A percentile compares a stretch with the other conserved stretches of the same genome.
phyloP scores from a whole-genome alignment of 2,888 invertebrate species.

The Tillus elongatus region DNA sequence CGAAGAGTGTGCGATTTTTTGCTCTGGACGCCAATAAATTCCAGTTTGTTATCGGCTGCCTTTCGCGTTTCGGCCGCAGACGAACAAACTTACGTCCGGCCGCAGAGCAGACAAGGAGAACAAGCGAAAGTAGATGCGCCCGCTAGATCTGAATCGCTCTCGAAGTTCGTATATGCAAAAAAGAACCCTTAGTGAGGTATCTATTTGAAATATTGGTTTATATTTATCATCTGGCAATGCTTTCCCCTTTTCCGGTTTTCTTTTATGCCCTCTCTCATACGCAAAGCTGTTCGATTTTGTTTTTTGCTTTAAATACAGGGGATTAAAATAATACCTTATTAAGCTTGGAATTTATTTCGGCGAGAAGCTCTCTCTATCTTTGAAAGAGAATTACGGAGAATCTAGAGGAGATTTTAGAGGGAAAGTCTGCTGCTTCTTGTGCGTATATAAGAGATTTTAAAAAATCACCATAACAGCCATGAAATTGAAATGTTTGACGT shows the following conservation, averaged over 20 bases:
- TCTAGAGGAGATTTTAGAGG: too few species aligned
- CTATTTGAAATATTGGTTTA: slow-evolving; percentile 32
- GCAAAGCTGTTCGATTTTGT: slow-evolving; percentile 27
- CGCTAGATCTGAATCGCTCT: neutral
- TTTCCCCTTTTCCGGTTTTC: slow-evolving; percentile 28
- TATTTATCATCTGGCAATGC: slow-evolving; percentile 29
- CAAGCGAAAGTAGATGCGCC: neutral
- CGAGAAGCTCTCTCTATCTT: too few species aligned
- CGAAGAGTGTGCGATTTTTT: slow-evolving; percentile 29
- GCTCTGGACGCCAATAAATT: slow-evolving; percentile 32
- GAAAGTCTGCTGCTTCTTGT: too few species aligned
- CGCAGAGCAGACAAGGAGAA: neutral
- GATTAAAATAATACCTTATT: too few species aligned
- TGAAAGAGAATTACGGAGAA: too few species aligned
- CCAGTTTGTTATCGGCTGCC: slow-evolving; percentile 29
- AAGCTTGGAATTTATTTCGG: too few species aligned
- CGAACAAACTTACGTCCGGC: slow-evolving; percentile 11
- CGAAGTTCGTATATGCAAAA: slow-evolving; percentile 22
- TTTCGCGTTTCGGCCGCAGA: slow-evolving; percentile 12
- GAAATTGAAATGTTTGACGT: too few species aligned
- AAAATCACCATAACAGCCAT: too few species aligned
- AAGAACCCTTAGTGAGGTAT: slow-evolving; percentile 27
- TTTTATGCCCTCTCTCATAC: slow-evolving; percentile 26
- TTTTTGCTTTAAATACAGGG: too few species aligned
- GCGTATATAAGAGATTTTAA: too few species aligned